Evolutionary conservation across 92 coral and sea anemone genomes (phyloP), one percentile per base, ranked within the genome.

Genomic region (Palythoa grandis): DNA sequence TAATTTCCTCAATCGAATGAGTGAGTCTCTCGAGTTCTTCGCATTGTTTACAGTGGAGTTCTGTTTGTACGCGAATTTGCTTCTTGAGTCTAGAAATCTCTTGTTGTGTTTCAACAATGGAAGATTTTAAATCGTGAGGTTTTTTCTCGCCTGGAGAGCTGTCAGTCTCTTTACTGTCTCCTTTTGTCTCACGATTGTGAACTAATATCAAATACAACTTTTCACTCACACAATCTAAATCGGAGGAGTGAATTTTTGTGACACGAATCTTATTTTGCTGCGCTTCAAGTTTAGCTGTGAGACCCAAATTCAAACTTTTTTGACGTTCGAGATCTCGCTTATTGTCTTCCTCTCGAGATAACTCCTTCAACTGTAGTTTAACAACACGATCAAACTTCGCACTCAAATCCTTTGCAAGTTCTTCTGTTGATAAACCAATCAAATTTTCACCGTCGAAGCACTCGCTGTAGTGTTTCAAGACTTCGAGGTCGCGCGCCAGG

Each of bases 401-500:
- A 43, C 86, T 35, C 12, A 90, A 78, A 77, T 94, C 92, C 37
- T 90, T 92, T 22, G 37, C 24, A 29, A 94, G 82, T 86, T 94
- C 98, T 68, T 92, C 98, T 47, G 91, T 87, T 6, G 94, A 88
- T 47, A 63, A 78, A 48, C 87, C 88, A 6, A 88, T 85, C 37
- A 70, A 88, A 29, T 86, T 87, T 85, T 91, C 94, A 19, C 11
- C 5, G 17, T n/a, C 20, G 86, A 83, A 90, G 82, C 84, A 92
- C 11, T 84, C 90, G 43, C 83, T 63, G 40, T 93, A 87, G 56
- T 86, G 15, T 40, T 88, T 89, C 56, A 92, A 1, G 12, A 91
- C 88, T 67, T 94, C 94, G 29, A 78, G 66, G 70, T 92, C 95
- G 52, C 95, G 94, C 84, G 91, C 86, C 67, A 94, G 76, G 0